Evolutionary conservation across 2,797 vertebrate species (phyloP).

Genomic region (Myotis pilosus): DNA sequence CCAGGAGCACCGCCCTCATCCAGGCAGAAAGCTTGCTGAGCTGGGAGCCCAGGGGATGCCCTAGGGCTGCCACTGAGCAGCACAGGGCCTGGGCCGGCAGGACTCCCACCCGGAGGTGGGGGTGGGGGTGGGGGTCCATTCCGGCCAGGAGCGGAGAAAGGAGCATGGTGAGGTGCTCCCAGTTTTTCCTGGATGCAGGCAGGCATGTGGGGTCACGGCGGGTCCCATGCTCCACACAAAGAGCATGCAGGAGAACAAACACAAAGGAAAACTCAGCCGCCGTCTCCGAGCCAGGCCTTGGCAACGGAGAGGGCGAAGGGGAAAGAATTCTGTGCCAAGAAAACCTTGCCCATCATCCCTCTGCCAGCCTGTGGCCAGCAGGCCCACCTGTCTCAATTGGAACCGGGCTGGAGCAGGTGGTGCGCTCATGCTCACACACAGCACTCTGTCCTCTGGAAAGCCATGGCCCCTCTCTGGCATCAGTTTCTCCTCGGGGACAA

Average conservation of each 20-base stretch:
- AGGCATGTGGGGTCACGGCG: not conserved
- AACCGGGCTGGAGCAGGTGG: not conserved
- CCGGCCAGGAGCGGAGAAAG: not conserved
- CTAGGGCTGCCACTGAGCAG: not conserved
- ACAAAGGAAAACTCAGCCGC: not conserved
- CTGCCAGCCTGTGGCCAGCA: not conserved
- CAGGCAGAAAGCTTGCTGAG: not conserved
- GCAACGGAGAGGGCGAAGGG: not conserved
- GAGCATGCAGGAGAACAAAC: not conserved
- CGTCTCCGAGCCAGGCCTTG: not conserved
- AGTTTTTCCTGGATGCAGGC: not conserved
- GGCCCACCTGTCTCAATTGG: not conserved
- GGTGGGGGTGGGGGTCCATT: not conserved
- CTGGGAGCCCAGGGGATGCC: not conserved
- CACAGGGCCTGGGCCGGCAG: not conserved
- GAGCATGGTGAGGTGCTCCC: not conserved
- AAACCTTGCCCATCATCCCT: not conserved
- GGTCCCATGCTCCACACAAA: not conserved
- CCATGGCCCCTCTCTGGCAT: not conserved
- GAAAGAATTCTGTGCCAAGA: not conserved
- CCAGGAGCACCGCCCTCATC: too few species aligned
- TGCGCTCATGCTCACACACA: not conserved
- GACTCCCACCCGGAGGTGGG: not conserved
- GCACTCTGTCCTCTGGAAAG: not conserved
- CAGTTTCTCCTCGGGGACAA: not conserved